Percentiles rank a stretch among this genome's conserved stretches.
phyloP scores from a whole-genome alignment of 2,888 invertebrate species.

The Barypeithes pellucidus region DNA sequence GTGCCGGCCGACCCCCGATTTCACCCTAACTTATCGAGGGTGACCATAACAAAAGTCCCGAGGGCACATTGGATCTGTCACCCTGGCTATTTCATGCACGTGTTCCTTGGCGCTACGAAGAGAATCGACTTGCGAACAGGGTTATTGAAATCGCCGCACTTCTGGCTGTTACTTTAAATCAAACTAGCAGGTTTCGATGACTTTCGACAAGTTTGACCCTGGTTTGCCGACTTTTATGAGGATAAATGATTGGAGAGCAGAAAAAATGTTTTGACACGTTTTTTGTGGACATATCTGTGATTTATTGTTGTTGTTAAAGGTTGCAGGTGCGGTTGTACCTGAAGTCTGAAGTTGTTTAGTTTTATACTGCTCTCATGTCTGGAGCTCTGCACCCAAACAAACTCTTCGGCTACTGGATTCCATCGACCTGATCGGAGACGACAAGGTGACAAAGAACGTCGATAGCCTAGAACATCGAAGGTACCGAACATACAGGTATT shows the following conservation, averaged over 20 bases:
- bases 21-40: slow-evolving; percentile 45
- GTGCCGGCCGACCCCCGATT: slow-evolving; percentile 45
- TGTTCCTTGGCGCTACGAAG: slow-evolving; percentile 25
- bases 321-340: neutral
- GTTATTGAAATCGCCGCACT: slow-evolving; percentile 67
- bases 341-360: too few relatives aligned
- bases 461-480: too few relatives aligned
- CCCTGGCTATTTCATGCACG: slow-evolving; percentile 59
- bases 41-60: slow-evolving; percentile 53
- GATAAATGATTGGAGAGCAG: slow-evolving; percentile 25
- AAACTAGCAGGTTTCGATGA: slow-evolving; percentile 60
- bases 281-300: neutral
- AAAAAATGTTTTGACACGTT: neutral
- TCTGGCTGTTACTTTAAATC: slow-evolving; percentile 65
- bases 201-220: slow-evolving; percentile 39
- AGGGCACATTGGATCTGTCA: slow-evolving; percentile 50
- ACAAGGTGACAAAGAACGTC: too few relatives aligned
- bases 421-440: too few relatives aligned
- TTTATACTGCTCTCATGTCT: too few relatives aligned
- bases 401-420: too few relatives aligned
- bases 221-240: slow-evolving; percentile 43
- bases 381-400: too few relatives aligned
- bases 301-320: neutral
- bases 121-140: slow-evolving; percentile 56
- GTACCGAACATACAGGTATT: too few relatives aligned